A percentile compares a stretch with the other conserved stretches of the same genome.
Conservation (phyloP, 1,140 invertebrate species). For the Agraylea sexmaculata region DNA sequence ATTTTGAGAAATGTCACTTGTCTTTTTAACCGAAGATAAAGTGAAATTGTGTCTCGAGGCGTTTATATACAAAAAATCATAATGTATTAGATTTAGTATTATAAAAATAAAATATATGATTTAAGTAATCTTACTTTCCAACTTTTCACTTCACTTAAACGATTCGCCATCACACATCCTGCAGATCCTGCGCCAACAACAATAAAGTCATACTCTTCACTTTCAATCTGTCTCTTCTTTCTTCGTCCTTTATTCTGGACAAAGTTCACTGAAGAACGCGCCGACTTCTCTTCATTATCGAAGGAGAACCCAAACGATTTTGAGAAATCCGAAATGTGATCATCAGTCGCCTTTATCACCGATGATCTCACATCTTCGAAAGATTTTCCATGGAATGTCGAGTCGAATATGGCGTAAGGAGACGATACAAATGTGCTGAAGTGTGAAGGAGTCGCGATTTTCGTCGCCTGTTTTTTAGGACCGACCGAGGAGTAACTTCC, state of each 20-base stretch:
- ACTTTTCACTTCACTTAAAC: conserved; percentile 41
- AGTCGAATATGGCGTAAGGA: conserved; percentile 7
- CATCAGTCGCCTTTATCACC: conserved; percentile 11
- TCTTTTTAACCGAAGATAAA: too few species aligned
- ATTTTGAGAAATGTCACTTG: too few species aligned
- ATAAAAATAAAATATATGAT: conserved; percentile 5
- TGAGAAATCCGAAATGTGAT: conserved; percentile 12
- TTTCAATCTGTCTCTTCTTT: conserved; percentile 11
- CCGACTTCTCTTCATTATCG: conserved; percentile 9
- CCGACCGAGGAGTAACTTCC: neutral
- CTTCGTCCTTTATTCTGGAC: neutral
- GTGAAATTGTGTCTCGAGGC: too few species aligned
- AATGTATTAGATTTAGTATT: neutral
- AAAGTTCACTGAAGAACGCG: conserved; percentile 6
- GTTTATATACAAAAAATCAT: neutral
- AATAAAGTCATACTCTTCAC: conserved; percentile 39
- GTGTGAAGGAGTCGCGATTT: neutral
- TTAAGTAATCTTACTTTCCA: conserved; percentile 33
- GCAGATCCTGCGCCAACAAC: conserved; percentile 53
- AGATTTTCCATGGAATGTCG: conserved; percentile 1
- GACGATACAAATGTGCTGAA: conserved; percentile 9
- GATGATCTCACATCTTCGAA: conserved; percentile 10
- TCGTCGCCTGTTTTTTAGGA: too few species aligned
- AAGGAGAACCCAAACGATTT: conserved; percentile 11
- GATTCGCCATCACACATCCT: conserved; percentile 52